A percentile compares a stretch with the other conserved stretches of the same genome.
phyloP scores from a whole-genome alignment of 1,140 invertebrate genomes.

The Bathynomus jamesi region DNA sequence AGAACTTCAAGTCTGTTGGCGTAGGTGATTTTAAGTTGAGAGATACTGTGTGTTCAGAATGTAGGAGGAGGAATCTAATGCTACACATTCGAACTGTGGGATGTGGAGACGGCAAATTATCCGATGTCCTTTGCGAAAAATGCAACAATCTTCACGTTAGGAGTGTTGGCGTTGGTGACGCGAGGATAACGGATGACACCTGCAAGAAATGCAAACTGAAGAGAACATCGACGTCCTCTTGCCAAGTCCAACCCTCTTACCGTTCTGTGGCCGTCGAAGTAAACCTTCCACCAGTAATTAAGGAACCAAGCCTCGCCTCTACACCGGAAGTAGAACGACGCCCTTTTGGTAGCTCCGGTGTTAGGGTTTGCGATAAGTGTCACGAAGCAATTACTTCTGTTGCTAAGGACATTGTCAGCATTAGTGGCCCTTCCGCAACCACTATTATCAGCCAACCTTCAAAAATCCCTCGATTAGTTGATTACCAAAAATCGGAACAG shows the following conservation, averaged over 20 bases:
- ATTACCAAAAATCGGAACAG: conserved; percentile 26
- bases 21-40: neutral
- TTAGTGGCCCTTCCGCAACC: conserved; percentile 17
- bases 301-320: conserved; percentile 43
- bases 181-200: neutral
- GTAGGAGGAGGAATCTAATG: neutral
- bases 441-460: conserved; percentile 27
- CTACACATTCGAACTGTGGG: conserved; percentile 21
- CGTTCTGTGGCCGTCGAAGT: conserved; percentile 25
- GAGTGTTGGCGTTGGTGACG: conserved; percentile 20
- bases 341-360: conserved; percentile 39
- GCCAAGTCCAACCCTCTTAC: neutral
- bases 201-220: neutral
- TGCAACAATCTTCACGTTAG: conserved; percentile 24
- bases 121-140: conserved; percentile 26
- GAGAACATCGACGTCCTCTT: neutral
- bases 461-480: conserved; percentile 35
- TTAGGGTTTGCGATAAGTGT: conserved; percentile 59
- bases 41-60: neutral
- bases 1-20: neutral
- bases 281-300: conserved; percentile 37
- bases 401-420: conserved; percentile 47
- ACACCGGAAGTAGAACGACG: conserved; percentile 43
- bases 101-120: conserved; percentile 30
- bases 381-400: conserved; percentile 53